These are phyloP conservation scores for Emydocephalus ijimae DNA, from an alignment of 2,113 vertebrate species.

Conservation along the genomic window DNA sequence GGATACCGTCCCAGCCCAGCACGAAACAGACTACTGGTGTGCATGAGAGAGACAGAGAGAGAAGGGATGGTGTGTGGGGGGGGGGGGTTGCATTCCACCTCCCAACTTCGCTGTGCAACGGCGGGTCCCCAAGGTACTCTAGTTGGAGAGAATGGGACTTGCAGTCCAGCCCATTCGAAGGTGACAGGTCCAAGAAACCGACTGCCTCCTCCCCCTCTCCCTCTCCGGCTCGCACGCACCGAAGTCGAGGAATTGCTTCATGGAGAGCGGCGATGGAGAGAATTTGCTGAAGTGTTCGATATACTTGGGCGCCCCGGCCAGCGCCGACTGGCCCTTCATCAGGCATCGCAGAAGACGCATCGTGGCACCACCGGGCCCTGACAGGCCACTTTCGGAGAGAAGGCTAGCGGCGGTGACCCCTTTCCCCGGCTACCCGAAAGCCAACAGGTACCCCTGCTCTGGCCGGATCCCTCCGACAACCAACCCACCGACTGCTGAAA, in stretches of 20 bases:
- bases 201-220: neutral
- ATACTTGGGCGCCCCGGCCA: constrained; percentile 82
- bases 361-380: neutral
- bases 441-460: accelerated
- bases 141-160: neutral
- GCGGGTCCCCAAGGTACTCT: neutral
- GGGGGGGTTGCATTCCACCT: neutral
- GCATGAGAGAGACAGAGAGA: neutral
- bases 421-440: neutral
- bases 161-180: neutral
- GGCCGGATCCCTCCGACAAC: neutral
- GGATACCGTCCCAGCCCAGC: neutral
- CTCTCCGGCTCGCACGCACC: constrained; percentile 66
- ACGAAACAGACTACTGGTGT: neutral
- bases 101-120: neutral
- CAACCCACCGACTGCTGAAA: neutral
- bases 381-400: neutral
- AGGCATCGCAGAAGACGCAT: constrained; percentile 88
- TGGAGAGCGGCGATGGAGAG: constrained; percentile 93
- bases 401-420: neutral
- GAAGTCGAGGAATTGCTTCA: constrained; percentile 94
- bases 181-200: neutral
- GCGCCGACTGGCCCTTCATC: constrained; percentile 79
- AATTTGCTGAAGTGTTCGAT: constrained; percentile 95
- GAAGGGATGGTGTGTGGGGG: neutral